Evolutionary conservation across 2,888 invertebrate genomes (phyloP), one percentile per base, ranked within the genome.

Genomic region (Clusia tigrina): DNA sequence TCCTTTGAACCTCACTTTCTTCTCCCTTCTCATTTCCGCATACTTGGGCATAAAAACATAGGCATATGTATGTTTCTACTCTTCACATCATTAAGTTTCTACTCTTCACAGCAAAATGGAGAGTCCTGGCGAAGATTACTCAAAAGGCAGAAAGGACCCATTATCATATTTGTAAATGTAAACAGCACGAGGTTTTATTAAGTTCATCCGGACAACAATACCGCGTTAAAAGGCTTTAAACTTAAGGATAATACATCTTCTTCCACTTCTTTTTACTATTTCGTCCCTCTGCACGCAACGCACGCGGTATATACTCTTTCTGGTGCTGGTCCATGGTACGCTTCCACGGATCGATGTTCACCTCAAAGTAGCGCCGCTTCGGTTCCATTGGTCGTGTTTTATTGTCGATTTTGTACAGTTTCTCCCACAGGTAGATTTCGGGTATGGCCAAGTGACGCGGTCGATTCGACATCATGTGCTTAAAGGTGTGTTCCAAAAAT

Each of bases 351-450:
- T 90, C 87, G 20, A 86, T 80, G n/a, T 83, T 83, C 61, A 88
- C 81, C 80, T 93, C 91, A 81, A 91, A 94, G 74, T 89, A 90
- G 55, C 91, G 86, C 58, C 88, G 85, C 71, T 86, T 89, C 6
- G 89, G 85, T 57, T 94, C 93, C 82, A 89, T 80, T 54, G 87
- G 87, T 65, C 91, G 85, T 0, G 89, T 91, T 12, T 91, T 87
- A 73, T 89, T 84, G 76, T 90, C 84, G 20, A 91, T 88, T 80
- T 93, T 91, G 79, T 93, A 95, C 67, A 95, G 91, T 68, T 87
- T 87, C 78, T 95, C 93, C 95, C 95, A 96, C 62, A 88, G 80
- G 74, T 91, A 91, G 37, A 90, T 85, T 85, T 95, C 94, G 22
- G 92, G 91, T 12, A 82, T 63, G 52, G 88, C 81, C 20, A 86